Evolutionary conservation across 2,113 vertebrate species (phyloP), one percentile per base, ranked within the genome.

Genomic region (Tetrax tetrax): DNA sequence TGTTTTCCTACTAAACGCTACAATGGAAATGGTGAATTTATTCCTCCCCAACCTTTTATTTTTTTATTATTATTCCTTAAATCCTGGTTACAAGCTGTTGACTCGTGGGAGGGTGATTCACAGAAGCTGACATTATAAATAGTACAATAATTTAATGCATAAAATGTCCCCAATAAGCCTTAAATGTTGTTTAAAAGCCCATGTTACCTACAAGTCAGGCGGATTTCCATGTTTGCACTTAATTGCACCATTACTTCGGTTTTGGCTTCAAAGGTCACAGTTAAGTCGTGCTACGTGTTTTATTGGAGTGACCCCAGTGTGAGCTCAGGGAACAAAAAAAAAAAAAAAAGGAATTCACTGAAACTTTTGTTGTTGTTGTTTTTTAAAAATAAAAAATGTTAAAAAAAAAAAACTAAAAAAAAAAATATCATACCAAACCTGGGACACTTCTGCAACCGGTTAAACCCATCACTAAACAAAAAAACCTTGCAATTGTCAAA

Each of bases 291-390:
- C 96, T 96, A 96, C 85, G 76, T 96, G 95, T 98, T 98, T 97
- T 90, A 96, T 97, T 96, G 96, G 97, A 97, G 98, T 98, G 97
- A 98, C 98, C 98, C 98, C 98, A 98, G 98, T 98, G 98, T 98
- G 98, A 98, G 98, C 98, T 98, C 98, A 98, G 98, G 98, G 98
- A 98, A 98, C 93, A 97, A 77, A 68, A 97, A 90, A 90, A 93
- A 97, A 77, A 68, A 97, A 98, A 97, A 96, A 95, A 96, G 68
- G 81, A 96, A 97, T 98, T 98, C 96, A 97, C 96, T 97, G 96
- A 98, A 98, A 96, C 89, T 89, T 83, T 97, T 97, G 78, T 95
- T 97, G 91, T 95, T 95, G 87, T 92, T 95, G 94, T 97, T 97
- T 96, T 97, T 97, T 97, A 93, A 96, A 93, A 96, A 95, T 76